A percentile compares a stretch with the other conserved stretches of the same genome.
These are phyloP conservation scores for Zosterops borbonicus DNA, from an alignment of 2,113 vertebrate species.

Conservation along the genomic window DNA sequence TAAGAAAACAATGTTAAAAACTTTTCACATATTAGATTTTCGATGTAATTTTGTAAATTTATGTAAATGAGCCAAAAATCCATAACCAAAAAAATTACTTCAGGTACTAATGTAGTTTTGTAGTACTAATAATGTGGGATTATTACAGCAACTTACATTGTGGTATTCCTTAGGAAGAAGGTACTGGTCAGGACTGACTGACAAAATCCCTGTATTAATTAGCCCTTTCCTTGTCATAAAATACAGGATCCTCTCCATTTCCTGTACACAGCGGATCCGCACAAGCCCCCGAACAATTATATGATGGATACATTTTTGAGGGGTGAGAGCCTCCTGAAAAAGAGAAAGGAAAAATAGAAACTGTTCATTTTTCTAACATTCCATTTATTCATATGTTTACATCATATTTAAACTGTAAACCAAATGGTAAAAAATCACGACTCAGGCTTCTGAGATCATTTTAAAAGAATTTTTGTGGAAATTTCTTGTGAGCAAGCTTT, in stretches of 20 bases:
- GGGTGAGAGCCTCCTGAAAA: constrained; percentile 87
- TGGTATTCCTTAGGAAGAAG: constrained; percentile 87
- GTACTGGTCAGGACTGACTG: constrained; percentile 73
- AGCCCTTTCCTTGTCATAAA: constrained; percentile 97
- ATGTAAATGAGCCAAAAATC: neutral
- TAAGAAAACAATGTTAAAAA: neutral
- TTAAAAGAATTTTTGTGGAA: neutral
- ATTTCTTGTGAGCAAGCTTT: neutral
- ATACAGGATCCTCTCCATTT: constrained; percentile 89
- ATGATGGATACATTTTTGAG: constrained; percentile 85
- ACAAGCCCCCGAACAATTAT: constrained; percentile 92
- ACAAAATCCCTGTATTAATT: constrained; percentile 92
- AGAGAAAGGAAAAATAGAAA: neutral
- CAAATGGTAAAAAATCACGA: neutral
- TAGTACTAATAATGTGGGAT: neutral
- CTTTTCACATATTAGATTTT: neutral
- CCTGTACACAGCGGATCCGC: constrained; percentile 92
- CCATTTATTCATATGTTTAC: neutral
- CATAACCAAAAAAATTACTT: neutral
- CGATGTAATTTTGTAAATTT: neutral
- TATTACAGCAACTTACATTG: constrained; percentile 74
- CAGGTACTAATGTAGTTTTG: neutral
- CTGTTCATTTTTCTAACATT: neutral
- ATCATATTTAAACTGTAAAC: neutral
- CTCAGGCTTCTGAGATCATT: neutral